Evolutionary conservation across 2,888 invertebrate species (phyloP).

Genomic region (Cyclophora albipunctata): DNA sequence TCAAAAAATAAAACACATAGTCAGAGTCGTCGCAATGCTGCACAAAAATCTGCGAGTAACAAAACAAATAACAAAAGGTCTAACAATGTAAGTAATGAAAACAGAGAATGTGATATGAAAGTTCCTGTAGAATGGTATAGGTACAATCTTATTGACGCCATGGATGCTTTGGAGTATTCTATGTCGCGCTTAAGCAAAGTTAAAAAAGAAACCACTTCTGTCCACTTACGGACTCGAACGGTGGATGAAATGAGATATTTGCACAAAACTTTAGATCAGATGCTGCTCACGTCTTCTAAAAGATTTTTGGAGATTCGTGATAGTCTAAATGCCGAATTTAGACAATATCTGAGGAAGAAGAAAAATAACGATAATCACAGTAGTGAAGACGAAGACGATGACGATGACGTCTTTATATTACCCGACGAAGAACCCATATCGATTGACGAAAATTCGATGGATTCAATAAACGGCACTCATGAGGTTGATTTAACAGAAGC

Average conservation of each 20-base stretch:
- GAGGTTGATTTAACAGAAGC: conserved; percentile 57
- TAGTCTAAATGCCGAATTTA: conserved; percentile 71
- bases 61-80: conserved; percentile 6
- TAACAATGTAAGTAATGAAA: conserved; percentile 14
- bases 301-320: conserved; percentile 73
- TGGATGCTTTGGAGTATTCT: conserved; percentile 74
- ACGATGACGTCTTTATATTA: conserved; percentile 61
- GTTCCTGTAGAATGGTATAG: conserved; percentile 76
- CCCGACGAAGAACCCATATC: conserved; percentile 64
- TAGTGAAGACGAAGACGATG: conserved; percentile 50
- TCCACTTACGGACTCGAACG: conserved; percentile 60
- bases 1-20: too few relatives aligned
- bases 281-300: conserved; percentile 69
- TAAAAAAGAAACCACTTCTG: conserved; percentile 61
- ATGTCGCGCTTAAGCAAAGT: conserved; percentile 66
- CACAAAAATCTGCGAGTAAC: neutral
- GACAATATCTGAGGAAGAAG: conserved; percentile 62
- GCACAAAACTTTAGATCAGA: conserved; percentile 72
- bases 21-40: neutral
- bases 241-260: conserved; percentile 68
- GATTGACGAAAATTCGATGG: conserved; percentile 69
- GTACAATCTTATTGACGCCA: conserved; percentile 73
- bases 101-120: conserved; percentile 45
- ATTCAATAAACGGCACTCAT: conserved; percentile 43
- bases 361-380: conserved; percentile 12